These are phyloP conservation scores for Diceros bicornis DNA, from an alignment of 2,797 vertebrate species.

Conservation along the genomic window DNA sequence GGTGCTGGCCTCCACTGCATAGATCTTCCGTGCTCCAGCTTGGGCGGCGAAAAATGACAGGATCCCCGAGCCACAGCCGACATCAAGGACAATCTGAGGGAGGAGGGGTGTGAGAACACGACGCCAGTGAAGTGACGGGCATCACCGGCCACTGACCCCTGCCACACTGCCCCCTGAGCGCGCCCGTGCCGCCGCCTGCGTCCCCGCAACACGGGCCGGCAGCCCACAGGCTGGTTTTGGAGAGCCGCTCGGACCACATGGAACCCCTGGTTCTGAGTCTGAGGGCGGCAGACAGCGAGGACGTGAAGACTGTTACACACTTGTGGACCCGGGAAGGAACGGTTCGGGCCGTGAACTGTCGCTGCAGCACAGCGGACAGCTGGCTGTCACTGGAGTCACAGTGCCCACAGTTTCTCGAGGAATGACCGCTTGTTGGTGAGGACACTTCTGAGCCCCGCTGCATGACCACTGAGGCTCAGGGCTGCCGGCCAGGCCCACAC, in stretches of 20 bases:
- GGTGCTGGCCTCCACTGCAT: conserved; percentile 97
- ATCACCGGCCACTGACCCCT: neutral
- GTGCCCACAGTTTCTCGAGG: neutral
- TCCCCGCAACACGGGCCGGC: neutral
- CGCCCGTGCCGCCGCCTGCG: fast-evolving
- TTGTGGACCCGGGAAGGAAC: neutral
- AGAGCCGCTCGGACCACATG: neutral
- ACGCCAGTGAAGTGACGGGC: fast-evolving
- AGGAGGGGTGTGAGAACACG: neutral
- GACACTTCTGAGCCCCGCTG: neutral
- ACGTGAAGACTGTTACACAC: neutral
- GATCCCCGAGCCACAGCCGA: conserved; percentile 98
- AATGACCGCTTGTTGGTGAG: neutral
- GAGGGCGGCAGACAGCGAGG: neutral
- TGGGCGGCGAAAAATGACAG: conserved; percentile 98
- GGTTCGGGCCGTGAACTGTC: neutral
- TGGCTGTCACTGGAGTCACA: neutral
- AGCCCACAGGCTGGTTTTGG: neutral
- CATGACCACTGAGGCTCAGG: neutral
- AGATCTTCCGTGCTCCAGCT: conserved; percentile 97
- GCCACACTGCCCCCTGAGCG: no score
- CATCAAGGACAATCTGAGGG: conserved; percentile 95
- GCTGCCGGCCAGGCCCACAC: neutral
- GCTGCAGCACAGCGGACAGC: no score
- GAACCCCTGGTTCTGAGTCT: neutral